Base-by-base conservation (phyloP, 2,113 vertebrate species). In the Columba janthina region DNA sequence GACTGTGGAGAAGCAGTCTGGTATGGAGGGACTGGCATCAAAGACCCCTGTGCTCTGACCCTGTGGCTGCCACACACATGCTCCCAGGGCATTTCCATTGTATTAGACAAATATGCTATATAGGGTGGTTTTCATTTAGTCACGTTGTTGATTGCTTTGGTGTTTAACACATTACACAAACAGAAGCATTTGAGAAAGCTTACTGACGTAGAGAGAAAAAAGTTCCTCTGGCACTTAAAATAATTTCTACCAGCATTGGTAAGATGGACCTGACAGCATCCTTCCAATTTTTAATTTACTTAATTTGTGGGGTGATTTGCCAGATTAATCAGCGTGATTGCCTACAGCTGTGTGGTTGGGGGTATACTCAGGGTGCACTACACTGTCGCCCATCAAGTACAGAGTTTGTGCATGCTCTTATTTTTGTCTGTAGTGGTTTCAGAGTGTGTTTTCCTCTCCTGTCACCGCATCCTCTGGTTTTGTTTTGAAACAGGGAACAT, bases 341-440 rank as follows among this genome's bases (percentile, higher is more conserved):
- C 32, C 31, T 65, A 3, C 73, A 61, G 51, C 61, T 82, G 15
- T 21, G 34, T 44, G n/a, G 15, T 22, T 83, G 54, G 31, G 31
- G 26, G 54, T 75, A 11, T 42, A 14, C 20, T 53, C 29, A 3
- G 38, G 22, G 40, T 42, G 36, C 36, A 6, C 17, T 61, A 5
- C 10, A 5, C 17, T 28, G 32, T 42, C 2, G 1, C 42, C 15
- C 1, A 11, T 12, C 58, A 64, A 53, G n/a, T 17, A 12, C 1
- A 20, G 70, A 20, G n/a, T 17, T 48, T 61, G 32, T 73, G 7
- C 12, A 18, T 50, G 44, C 6, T 15, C 57, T 36, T 50, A 7
- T 24, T 86, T 87, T 61, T 69, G 19, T 34, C n/a, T 61, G 70
- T 26, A 11, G 50, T 20, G 5, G 8, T 56, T 89, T 57, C 51